Evolutionary conservation across 2,113 vertebrate species (phyloP), one percentile per base, ranked within the genome.

Genomic region (Xenopus tropicalis): DNA sequence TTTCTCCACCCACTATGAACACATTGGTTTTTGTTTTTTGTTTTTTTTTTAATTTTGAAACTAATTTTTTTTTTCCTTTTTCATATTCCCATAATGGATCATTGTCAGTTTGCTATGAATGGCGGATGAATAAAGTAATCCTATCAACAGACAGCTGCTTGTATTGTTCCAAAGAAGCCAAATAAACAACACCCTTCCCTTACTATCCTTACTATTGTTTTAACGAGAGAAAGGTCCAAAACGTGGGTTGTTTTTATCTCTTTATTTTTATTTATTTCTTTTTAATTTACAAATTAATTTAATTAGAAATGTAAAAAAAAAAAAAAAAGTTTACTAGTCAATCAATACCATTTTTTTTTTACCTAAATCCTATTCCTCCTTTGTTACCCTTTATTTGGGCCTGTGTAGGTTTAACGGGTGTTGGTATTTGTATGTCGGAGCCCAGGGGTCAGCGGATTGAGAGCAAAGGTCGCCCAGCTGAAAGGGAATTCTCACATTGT

Each of bases 71-170:
- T 37, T 6, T 7, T 9, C 29, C 37, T 14, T 9, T 44, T 42
- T 25, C 37, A n/a, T 17, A 68, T 3, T 3, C 76, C 84, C 83
- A 85, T 81, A 84, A 85, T 83, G 82, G 85, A 85, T 86, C 85
- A 78, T 85, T 86, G 84, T 86, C 85, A 82, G 78, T 79, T 83
- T 82, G 81, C 78, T 80, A 72, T 77, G 44, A 11, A 80, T 79
- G 74, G 77, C 69, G 84, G 83, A 83, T 84, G 85, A 84, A 86
- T 85, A 84, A 85, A 80, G 63, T 86, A 84, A 86, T 85, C 85
- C 84, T 83, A 86, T 86, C 85, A 86, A 85, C 84, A 83, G 82
- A 83, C 85, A 85, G 82, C 85, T 86, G 83, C 83, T 83, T 80
- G 80, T 78, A 83, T 85, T 86, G 85, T 86, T 83, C 82, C 74